Evolutionary conservation across 2,113 vertebrate species (phyloP), one percentile per base, ranked within the genome.

Genomic region (Corythaeola cristata): DNA sequence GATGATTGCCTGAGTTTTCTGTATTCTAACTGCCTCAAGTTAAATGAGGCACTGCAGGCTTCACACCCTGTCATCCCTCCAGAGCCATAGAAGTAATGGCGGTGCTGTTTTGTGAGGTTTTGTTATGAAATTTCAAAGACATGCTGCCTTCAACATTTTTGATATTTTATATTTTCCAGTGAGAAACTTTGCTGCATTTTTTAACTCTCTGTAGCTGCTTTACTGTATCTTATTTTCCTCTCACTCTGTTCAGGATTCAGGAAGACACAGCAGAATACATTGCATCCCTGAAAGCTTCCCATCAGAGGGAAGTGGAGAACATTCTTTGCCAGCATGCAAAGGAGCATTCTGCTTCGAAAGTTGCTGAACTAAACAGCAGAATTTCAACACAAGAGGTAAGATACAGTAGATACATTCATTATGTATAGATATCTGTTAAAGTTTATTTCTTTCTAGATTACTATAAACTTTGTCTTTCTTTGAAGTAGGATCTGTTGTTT

Each of bases 321-420:
- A 97, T 99, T 74, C 95, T 98, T 55, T 98, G 98, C 71, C 88
- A 97, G 82, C 98, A 99, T 22, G 99, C 99, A 50, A 82, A 99
- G 59, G 98, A 99, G 53, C 98, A 99, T 96, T 99, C 99, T 20
- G 91, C 98, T 81, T 99, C 99, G 68, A 98, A 98, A 98, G 97
- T 98, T 55, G 98, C 99, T 49, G 98, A 99, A 78, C 97, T 99
- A 58, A 97, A 97, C 95, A 99, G 98, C 92, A 98, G 98, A 97
- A 88, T 99, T 85, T 97, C 98, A 94, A 84, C 98, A 64, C 99
- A 99, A 91, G 98, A 99, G 98, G 99, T 99, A 97, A n/a, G 37
- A 60, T 30, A 41, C 19, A 63, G 22, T 22, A 73, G 12, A n/a
- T 67, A 6, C 2, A 33, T 50, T 64, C 3, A 13, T 64, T 39